Evolutionary conservation across 64 coral and sea anemone species (phyloP).

Genomic region (Porites lutea): DNA sequence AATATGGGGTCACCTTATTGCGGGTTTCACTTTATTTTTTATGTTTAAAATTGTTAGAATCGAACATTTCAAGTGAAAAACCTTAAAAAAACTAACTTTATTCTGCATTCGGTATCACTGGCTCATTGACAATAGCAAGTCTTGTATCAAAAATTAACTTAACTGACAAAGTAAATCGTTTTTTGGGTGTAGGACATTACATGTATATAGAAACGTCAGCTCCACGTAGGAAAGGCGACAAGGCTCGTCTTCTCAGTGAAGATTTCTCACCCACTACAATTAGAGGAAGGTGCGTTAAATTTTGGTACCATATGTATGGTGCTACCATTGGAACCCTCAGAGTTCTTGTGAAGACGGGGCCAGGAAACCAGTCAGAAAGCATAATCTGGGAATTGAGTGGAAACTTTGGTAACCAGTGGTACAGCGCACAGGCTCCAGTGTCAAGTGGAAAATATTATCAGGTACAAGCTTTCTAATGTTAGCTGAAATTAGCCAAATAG

Average conservation of each 20-base stretch:
- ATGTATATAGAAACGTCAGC: constrained; percentile 95
- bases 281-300: constrained; percentile 78
- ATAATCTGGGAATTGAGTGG: constrained; percentile 90
- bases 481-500: too few species aligned
- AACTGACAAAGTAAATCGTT: not conserved
- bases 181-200: constrained; percentile 77
- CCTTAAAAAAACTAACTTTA: too few species aligned
- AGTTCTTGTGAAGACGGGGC: constrained; percentile 86
- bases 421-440: constrained; percentile 90
- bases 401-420: constrained; percentile 97
- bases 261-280: constrained; percentile 71
- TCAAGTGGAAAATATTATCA: constrained; percentile 61
- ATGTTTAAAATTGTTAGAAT: too few species aligned
- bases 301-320: constrained; percentile 99
- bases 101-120: too few species aligned
- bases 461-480: constrained; percentile 30
- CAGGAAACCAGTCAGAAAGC: constrained; percentile 79
- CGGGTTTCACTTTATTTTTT: too few species aligned
- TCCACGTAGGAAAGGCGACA: constrained; percentile 84
- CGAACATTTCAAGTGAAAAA: too few species aligned
- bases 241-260: constrained; percentile 90
- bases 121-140: too few species aligned
- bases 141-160: too few species aligned
- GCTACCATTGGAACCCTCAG: constrained; percentile 78
- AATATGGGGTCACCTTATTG: too few species aligned